These are phyloP conservation scores for Neoarius graeffei DNA, from an alignment of 2,113 vertebrate genomes.

Conservation along the genomic window DNA sequence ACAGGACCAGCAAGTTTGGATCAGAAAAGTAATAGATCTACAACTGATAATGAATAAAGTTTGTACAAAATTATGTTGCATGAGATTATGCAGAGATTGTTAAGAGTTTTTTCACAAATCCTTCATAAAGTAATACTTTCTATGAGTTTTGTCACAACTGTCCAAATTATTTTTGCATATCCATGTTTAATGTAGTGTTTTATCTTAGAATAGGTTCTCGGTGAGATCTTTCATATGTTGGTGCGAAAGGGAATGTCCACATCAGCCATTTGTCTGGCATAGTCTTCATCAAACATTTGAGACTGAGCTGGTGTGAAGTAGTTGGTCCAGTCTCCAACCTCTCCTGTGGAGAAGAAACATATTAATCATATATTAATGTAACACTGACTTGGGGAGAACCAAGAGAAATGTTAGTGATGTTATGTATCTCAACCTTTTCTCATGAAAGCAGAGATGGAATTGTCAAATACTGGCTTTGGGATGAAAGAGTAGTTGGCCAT, in stretches of 20 bases:
- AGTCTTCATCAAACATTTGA: conserved; percentile 81
- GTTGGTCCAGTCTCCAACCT: conserved; percentile 86
- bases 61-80: background rate
- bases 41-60: background rate
- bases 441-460: conserved; percentile 75
- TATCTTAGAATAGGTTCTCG: background rate
- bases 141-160: background rate
- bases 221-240: conserved; percentile 58
- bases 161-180: background rate
- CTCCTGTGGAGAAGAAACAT: conserved; percentile 65
- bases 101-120: background rate
- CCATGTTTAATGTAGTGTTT: background rate
- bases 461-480: conserved; percentile 66
- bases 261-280: conserved; percentile 76
- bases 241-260: conserved; percentile 74
- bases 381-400: background rate
- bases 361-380: conserved; percentile 4
- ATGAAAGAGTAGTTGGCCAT: conserved; percentile 76
- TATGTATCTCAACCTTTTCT: conserved; percentile 73
- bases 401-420: background rate
- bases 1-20: background rate
- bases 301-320: conserved; percentile 83
- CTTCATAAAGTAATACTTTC: background rate
- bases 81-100: background rate
- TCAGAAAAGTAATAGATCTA: background rate